Evolutionary conservation across 2,797 vertebrate species (phyloP).

Genomic region (Acrossocheilus wenchowensis): DNA sequence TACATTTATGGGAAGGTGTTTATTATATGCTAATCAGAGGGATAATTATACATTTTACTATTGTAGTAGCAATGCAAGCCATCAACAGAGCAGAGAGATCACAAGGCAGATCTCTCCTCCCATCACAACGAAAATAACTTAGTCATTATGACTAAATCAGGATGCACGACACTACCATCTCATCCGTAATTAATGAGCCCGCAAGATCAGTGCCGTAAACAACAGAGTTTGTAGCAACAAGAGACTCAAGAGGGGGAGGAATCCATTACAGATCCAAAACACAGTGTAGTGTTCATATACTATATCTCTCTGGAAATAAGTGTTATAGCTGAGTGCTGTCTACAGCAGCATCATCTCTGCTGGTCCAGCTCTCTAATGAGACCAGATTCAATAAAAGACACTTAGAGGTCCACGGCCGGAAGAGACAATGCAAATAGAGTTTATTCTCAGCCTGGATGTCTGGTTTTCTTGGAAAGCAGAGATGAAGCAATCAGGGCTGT

Average conservation of each 20-base stretch:
- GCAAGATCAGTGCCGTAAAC: constrained; percentile 55
- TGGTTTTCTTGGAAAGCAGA: constrained; percentile 57
- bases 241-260: constrained; percentile 7
- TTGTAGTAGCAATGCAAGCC: not conserved
- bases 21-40: not conserved
- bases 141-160: constrained; percentile 18
- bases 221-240: constrained; percentile 52
- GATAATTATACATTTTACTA: not conserved
- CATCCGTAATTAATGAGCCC: constrained; percentile 46
- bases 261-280: constrained; percentile 19
- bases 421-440: constrained; percentile 68
- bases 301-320: constrained; percentile 25
- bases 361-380: constrained; percentile 69
- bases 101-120: not conserved
- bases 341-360: constrained; percentile 45
- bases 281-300: constrained; percentile 21
- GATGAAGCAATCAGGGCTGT: constrained; percentile 49
- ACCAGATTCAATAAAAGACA: constrained; percentile 74
- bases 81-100: not conserved
- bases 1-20: not conserved
- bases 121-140: constrained; percentile 11
- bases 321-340: constrained; percentile 53
- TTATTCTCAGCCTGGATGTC: constrained; percentile 52
- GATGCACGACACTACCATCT: not conserved
- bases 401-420: constrained; percentile 69